Conservation (phyloP, 2,888 invertebrate genomes). For the Baccha elongata region DNA sequence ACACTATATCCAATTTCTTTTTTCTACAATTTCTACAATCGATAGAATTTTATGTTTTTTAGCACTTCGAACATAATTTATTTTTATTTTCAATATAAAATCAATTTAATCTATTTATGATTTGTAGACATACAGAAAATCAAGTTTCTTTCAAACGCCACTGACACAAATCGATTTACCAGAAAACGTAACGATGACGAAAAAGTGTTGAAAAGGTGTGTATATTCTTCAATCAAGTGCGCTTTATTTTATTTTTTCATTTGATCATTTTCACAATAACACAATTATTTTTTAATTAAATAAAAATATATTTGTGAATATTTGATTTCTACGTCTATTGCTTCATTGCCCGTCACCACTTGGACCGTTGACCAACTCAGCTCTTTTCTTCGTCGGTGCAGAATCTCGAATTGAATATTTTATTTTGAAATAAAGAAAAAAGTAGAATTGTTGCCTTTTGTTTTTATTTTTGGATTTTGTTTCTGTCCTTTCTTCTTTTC, state of each 20-base stretch:
- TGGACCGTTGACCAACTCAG: slow-evolving; percentile 3
- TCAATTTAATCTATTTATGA: slow-evolving; percentile 23
- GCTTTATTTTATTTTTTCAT: neutral
- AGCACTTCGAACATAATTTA: neutral
- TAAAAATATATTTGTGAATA: neutral
- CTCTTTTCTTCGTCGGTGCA: slow-evolving; percentile 13
- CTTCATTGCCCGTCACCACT: neutral
- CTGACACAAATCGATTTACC: slow-evolving; percentile 37
- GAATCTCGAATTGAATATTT: slow-evolving; percentile 17
- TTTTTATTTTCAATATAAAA: slow-evolving; percentile 6
- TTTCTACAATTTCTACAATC: slow-evolving; percentile 10
- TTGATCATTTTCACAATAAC: slow-evolving; percentile 20
- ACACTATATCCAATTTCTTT: slow-evolving; percentile 33
- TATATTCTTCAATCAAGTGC: slow-evolving; percentile 8
- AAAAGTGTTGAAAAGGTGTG: neutral
- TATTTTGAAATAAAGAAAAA: slow-evolving; percentile 56
- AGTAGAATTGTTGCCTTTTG: slow-evolving; percentile 65
- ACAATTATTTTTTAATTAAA: neutral
- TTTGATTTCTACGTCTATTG: neutral
- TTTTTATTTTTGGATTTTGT: slow-evolving; percentile 65
- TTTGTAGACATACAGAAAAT: slow-evolving; percentile 14
- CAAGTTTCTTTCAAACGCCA: neutral
- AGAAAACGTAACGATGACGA: slow-evolving; percentile 4
- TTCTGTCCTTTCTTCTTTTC: slow-evolving; percentile 43
- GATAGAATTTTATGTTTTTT: slow-evolving; percentile 50